Evolutionary conservation across 2,888 invertebrate genomes (phyloP), one percentile per base, ranked within the genome.

Genomic region (Polydrusus tereticollis): DNA sequence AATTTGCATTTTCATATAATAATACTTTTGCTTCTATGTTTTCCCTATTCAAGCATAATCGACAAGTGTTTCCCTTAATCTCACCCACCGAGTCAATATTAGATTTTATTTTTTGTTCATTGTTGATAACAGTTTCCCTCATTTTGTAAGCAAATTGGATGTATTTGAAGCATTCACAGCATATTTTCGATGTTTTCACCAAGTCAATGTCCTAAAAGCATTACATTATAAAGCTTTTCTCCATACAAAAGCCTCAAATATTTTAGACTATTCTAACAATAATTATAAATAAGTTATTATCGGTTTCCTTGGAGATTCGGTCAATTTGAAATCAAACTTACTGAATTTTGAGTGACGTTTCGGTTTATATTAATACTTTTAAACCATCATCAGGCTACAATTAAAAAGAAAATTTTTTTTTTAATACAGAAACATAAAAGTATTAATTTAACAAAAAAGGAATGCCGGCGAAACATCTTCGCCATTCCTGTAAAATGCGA

Each of bases 91-190:
- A 43, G 12, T 8, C n/a, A 5, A 33, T n/a, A 5, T 38, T 52
- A 6, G 23, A 38, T 1, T n/a, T 36, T 18, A 65, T 38, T 65
- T 38, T 65, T 21, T 55, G 52, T 23, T 65, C 65, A 41, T 52
- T 55, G 36, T 41, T 55, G 10, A 23, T 36, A 4, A 65, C 38
- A 7, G 55, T 55, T 18, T 55, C 38, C 23, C 41, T 65, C 26
- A 65, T 14, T 4, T 10, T 21, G 21, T 65, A 36, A 14, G 55
- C 36, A 55, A 36, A 65, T 14, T 65, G 36, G 0, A 65, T 26
- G 10, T 41, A 41, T 16, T 41, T 65, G 12, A 55, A 55, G 8
- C 65, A 65, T 21, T 55, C 55, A 16, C 5, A 7, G 14, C 65
- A 65, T 1, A 65, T 26, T 36, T 20, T 65, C 1, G 55, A 36